Evolutionary conservation across 2,888 invertebrate genomes (phyloP).

Genomic region (Cabera pusaria): DNA sequence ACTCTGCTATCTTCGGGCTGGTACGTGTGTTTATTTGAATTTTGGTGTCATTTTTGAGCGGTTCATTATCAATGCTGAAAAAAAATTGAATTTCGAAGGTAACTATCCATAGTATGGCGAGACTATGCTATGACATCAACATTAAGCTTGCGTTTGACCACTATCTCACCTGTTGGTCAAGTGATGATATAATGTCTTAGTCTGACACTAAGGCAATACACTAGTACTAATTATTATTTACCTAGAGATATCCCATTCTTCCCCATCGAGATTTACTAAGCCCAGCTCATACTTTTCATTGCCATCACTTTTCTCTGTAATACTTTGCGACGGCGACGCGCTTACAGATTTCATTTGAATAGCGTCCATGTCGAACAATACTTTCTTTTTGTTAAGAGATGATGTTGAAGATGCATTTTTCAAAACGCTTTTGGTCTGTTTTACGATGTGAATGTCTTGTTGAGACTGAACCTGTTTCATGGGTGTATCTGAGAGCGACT

Average conservation of each 20-base stretch:
- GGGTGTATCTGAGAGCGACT: slow-evolving; percentile 47
- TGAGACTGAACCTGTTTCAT: slow-evolving; percentile 49
- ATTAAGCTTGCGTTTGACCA: too few species aligned
- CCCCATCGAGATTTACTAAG: slow-evolving; percentile 68
- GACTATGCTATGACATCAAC: too few species aligned
- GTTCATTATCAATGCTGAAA: slow-evolving; percentile 75
- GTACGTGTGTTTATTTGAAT: slow-evolving; percentile 73
- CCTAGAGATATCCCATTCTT: slow-evolving; percentile 83
- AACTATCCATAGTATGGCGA: too few species aligned
- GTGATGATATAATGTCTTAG: too few species aligned
- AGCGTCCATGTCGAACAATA: slow-evolving; percentile 84
- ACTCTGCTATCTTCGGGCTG: slow-evolving; percentile 80
- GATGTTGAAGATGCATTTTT: slow-evolving; percentile 82
- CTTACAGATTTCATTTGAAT: slow-evolving; percentile 80
- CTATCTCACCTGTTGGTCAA: too few species aligned
- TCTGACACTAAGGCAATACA: too few species aligned
- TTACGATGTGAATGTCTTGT: slow-evolving; percentile 47
- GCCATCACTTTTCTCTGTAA: slow-evolving; percentile 65
- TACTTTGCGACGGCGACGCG: slow-evolving; percentile 77
- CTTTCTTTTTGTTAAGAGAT: slow-evolving; percentile 85
- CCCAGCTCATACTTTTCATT: slow-evolving; percentile 66
- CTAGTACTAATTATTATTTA: slow-evolving; percentile 33
- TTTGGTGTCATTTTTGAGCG: slow-evolving; percentile 54
- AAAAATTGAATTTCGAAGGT: slow-evolving; percentile 18
- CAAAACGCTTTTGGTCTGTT: slow-evolving; percentile 81